A percentile compares a stretch with the other conserved stretches of the same genome.
Evolutionary conservation across 2,113 vertebrate species (phyloP).

Genomic region (Ahaetulla prasina): DNA sequence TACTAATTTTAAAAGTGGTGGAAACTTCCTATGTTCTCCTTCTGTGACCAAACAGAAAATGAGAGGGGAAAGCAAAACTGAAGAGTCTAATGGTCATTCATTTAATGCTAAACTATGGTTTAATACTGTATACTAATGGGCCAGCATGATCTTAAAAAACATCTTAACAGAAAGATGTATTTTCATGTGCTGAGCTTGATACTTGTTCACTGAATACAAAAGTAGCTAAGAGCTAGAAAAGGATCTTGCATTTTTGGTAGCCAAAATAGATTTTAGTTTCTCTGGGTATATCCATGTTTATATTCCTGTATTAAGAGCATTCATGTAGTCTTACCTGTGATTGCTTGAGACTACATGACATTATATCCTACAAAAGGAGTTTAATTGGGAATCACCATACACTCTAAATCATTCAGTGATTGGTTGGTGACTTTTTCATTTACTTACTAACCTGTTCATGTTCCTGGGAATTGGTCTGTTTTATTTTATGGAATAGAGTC

Average conservation of each 20-base stretch:
- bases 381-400: not conserved
- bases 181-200: not conserved
- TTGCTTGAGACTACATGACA: not conserved
- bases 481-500: not conserved
- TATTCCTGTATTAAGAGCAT: not conserved
- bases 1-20: not conserved
- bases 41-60: not conserved
- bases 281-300: not conserved
- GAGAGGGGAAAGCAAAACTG: not conserved
- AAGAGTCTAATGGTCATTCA: not conserved
- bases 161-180: not conserved
- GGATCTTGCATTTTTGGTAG: not conserved
- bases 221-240: not conserved
- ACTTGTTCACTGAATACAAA: not conserved
- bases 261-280: slow-evolving; percentile 14
- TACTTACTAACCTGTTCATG: not conserved
- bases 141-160: not conserved
- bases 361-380: not conserved
- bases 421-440: not conserved
- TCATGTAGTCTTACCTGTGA: slow-evolving; percentile 2
- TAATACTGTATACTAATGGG: not conserved
- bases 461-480: not conserved
- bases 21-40: not conserved
- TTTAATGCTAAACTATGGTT: not conserved
- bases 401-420: not conserved